Evolutionary conservation across 2,113 vertebrate species (phyloP), one percentile per base, ranked within the genome.

Genomic region (Leptodactylus fuscus): DNA sequence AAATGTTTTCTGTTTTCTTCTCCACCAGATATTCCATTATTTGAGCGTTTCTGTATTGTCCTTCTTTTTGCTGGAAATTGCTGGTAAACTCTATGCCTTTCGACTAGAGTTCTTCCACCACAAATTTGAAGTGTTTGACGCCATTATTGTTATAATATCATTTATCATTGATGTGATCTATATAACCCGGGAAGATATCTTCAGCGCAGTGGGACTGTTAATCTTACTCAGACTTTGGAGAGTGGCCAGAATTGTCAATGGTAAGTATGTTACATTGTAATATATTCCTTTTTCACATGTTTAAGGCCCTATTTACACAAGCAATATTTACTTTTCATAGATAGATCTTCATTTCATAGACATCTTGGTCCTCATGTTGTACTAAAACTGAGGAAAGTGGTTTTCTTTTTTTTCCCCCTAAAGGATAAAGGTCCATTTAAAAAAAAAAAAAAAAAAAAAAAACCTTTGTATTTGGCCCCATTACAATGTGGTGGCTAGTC

Each of bases 161-260:
- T 99, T 99, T 36, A 55, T 97, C 78, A 89, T 99, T 0, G 98
- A 99, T 70, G 3, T 99, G 0, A 88, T 95, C 67, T 94, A 96
- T 87, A 73, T 98, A 82, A 95, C 97, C 89, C 89, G 82, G 0
- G 93, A 97, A 88, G 96, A 97, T 0, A 92, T 92, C 51, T 98
- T 98, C 0, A 96, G 96, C 34, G 98, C 94, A 0, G 91, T 97
- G 0, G 96, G 96, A 38, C 91, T 99, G 29, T 91, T 99, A 73
- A 99, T 99, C 22, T 92, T 99, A 81, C 95, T 99, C 73, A 89
- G 98, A 60, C 94, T 99, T 58, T 99, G 98, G 98, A 95, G 98
- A 32, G 97, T 99, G 88, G 98, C 96, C 85, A 93, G 98, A 88
- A 99, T 99, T 11, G 93, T 99, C 86, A 99, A 99, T 0, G 97